These are phyloP conservation scores for Heliconius congener DNA, from an alignment of 1,140 invertebrate species.

Conservation along the genomic window DNA sequence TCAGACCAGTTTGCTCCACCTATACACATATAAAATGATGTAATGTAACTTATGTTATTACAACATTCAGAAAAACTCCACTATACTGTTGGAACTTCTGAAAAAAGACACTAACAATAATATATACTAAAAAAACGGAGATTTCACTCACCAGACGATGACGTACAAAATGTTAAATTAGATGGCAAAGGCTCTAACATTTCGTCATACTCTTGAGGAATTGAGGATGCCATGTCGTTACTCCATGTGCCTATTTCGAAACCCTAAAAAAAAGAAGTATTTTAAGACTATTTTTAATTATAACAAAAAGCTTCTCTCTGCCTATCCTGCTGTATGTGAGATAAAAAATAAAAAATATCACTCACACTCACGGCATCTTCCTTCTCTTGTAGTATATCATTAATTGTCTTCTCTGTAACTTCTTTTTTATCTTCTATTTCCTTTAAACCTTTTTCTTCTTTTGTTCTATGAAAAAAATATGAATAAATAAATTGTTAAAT, in stretches of 20 bases:
- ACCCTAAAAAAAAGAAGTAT: slow-evolving; percentile 58
- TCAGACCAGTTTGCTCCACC: slow-evolving; percentile 73
- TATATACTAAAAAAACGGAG: background rate
- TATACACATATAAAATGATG: slow-evolving; percentile 29
- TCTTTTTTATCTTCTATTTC: slow-evolving; percentile 65
- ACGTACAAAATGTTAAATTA: slow-evolving; percentile 81
- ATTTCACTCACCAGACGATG: slow-evolving; percentile 53
- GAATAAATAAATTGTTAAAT: no score
- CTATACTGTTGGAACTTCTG: no score
- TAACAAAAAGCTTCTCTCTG: no score
- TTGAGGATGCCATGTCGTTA: slow-evolving; percentile 89
- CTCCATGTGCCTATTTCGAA: slow-evolving; percentile 95
- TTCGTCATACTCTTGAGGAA: slow-evolving; percentile 70
- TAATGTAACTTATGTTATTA: background rate
- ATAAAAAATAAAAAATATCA: slow-evolving; percentile 24
- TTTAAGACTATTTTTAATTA: no score
- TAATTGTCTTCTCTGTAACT: slow-evolving; percentile 72
- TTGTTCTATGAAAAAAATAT: slow-evolving; percentile 37
- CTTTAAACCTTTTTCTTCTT: slow-evolving; percentile 58
- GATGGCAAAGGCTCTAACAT: slow-evolving; percentile 72
- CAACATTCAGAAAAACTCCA: background rate
- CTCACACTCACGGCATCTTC: slow-evolving; percentile 68
- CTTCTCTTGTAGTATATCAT: slow-evolving; percentile 80
- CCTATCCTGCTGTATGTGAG: no score
- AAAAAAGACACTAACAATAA: background rate